phyloP scores from a whole-genome alignment of 2,888 invertebrate genomes.

The Fragum sueziense region DNA sequence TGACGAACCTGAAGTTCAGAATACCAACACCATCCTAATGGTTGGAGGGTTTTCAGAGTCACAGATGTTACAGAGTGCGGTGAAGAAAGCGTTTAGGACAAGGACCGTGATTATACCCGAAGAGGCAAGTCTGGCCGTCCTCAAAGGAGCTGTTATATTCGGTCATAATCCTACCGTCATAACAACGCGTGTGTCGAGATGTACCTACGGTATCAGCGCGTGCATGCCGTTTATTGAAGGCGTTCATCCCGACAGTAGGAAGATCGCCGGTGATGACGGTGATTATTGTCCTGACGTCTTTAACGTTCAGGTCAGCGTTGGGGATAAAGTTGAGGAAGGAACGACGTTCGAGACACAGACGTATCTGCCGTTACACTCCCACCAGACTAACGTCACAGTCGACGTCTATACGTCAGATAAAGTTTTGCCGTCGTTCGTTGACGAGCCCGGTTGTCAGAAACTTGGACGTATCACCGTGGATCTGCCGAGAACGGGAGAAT shows the following conservation, averaged over 20 bases:
- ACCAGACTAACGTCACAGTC: neutral
- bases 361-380: neutral
- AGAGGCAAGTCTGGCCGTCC: neutral
- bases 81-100: conserved; percentile 28
- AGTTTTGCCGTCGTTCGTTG: conserved; percentile 35
- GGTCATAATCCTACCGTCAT: conserved; percentile 37
- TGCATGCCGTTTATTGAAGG: conserved; percentile 3
- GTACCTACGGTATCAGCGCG: conserved; percentile 43
- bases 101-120: conserved; percentile 44
- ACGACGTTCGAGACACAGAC: conserved; percentile 27
- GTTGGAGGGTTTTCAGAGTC: conserved; percentile 57
- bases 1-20: conserved; percentile 22
- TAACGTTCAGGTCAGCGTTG: conserved; percentile 42
- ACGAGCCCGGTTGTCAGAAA: conserved; percentile 37
- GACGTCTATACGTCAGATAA: conserved; percentile 26
- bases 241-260: conserved; percentile 27
- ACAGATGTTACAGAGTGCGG: conserved; percentile 37
- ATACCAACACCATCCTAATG: conserved; percentile 49
- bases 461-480: conserved; percentile 39
- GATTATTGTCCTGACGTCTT: conserved; percentile 30
- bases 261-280: conserved; percentile 19
- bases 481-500: conserved; percentile 19
- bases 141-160: conserved; percentile 8
- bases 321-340: conserved; percentile 33
- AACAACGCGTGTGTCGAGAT: conserved; percentile 31